These are phyloP conservation scores for Halictus rubicundus DNA, from an alignment of 1,140 invertebrate species.

Conservation along the genomic window DNA sequence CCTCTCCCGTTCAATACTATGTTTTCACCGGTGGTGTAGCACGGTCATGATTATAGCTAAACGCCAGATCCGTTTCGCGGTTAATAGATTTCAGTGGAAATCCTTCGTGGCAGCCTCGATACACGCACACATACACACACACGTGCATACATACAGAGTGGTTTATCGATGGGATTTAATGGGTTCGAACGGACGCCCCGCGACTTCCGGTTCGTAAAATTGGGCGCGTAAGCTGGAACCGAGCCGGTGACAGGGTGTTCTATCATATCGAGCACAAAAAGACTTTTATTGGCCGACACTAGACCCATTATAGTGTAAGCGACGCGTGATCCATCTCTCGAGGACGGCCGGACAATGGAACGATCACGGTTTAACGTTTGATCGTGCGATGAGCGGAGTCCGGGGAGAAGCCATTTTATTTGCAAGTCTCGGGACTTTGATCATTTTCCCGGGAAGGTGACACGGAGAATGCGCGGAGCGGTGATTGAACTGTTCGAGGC, in stretches of 20 bases:
- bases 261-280: slow-evolving; percentile 74
- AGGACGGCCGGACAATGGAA: slow-evolving; percentile 74
- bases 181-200: not conserved
- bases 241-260: slow-evolving; percentile 64
- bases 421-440: too few relatives aligned
- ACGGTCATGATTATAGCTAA: not conserved
- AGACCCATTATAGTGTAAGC: slow-evolving; percentile 73
- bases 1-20: not conserved
- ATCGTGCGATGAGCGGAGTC: slow-evolving; percentile 29
- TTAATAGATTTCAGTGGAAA: not conserved
- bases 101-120: not conserved
- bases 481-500: slow-evolving; percentile 50
- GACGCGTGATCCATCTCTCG: slow-evolving; percentile 76
- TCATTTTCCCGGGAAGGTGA: too few relatives aligned
- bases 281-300: slow-evolving; percentile 76
- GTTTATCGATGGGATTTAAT: not conserved
- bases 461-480: slow-evolving; percentile 31
- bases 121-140: too few relatives aligned
- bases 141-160: not conserved
- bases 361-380: slow-evolving; percentile 67
- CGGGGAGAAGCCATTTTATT: slow-evolving; percentile 8
- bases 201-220: slow-evolving; percentile 48
- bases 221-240: slow-evolving; percentile 30
- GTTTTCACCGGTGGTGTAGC: not conserved
- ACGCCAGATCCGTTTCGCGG: not conserved